Conservation (phyloP, 2,888 invertebrate species). For the Ashinkailepas kermadecensis region DNA sequence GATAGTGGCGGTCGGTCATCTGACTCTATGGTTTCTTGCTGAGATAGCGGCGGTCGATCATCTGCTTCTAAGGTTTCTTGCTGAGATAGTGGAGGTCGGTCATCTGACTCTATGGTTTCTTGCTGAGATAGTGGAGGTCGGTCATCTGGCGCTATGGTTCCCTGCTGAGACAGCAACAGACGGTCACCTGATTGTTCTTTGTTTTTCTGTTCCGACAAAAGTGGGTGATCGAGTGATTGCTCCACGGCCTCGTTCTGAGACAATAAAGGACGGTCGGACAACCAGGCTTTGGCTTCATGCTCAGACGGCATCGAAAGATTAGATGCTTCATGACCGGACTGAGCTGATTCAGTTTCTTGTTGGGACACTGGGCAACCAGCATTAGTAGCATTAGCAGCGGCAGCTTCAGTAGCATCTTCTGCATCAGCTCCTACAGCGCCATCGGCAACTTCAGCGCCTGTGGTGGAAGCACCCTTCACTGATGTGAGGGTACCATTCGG, state of each 20-base stretch:
- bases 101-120: not conserved
- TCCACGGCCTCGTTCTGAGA: not conserved
- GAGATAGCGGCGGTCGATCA: no score
- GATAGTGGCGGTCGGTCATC: not conserved
- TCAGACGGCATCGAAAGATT: not conserved
- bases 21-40: not conserved
- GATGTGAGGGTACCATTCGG: no score
- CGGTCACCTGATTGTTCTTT: not conserved
- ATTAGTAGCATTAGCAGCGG: no score
- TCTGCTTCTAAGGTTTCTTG: not conserved
- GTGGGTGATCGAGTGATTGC: not conserved
- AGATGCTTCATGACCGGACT: no score
- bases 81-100: not conserved
- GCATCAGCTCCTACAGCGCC: no score
- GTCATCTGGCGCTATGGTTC: not conserved
- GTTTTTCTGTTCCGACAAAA: not conserved
- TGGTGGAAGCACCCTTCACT: no score
- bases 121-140: not conserved
- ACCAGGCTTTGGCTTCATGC: not conserved
- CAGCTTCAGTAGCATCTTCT: no score
- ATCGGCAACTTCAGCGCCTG: no score
- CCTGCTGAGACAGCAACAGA: not conserved
- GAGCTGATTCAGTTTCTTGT: no score
- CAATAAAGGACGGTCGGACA: not conserved
- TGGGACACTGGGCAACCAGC: no score